Conservation (phyloP, 2,113 vertebrate genomes). For the Scortum barcoo region DNA sequence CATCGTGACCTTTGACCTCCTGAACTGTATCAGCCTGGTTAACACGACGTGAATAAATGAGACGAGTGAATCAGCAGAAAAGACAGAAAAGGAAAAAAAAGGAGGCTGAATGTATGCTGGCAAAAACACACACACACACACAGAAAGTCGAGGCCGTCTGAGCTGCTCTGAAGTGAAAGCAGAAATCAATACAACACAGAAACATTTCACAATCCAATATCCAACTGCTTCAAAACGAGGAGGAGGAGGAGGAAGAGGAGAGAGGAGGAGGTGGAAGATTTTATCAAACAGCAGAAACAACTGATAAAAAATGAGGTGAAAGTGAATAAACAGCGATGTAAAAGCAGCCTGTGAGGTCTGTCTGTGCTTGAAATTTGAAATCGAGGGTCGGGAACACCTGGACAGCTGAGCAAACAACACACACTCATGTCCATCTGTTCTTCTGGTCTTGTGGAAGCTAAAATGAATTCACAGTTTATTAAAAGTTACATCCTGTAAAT, state of each 20-base stretch:
- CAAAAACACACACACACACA: slow-evolving; percentile 6
- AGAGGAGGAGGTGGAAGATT: background rate
- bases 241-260: slow-evolving; percentile 9
- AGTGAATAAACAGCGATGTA: background rate
- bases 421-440: too few species aligned
- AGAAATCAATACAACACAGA: slow-evolving; percentile 71
- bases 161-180: slow-evolving; percentile 60
- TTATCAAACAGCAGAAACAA: background rate
- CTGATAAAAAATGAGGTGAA: background rate
- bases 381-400: background rate
- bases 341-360: background rate
- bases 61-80: slow-evolving; percentile 27
- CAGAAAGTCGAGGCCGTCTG: slow-evolving; percentile 18
- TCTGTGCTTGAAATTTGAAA: background rate
- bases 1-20: background rate
- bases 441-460: background rate
- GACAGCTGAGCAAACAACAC: background rate
- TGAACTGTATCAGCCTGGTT: background rate
- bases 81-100: background rate
- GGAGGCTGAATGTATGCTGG: background rate
- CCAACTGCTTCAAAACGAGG: slow-evolving; percentile 33
- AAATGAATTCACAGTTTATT: background rate
- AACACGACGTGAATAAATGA: background rate
- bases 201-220: slow-evolving; percentile 69
- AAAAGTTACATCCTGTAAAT: background rate